Conservation (phyloP, 2,113 vertebrate genomes). For the Phasianus colchicus region DNA sequence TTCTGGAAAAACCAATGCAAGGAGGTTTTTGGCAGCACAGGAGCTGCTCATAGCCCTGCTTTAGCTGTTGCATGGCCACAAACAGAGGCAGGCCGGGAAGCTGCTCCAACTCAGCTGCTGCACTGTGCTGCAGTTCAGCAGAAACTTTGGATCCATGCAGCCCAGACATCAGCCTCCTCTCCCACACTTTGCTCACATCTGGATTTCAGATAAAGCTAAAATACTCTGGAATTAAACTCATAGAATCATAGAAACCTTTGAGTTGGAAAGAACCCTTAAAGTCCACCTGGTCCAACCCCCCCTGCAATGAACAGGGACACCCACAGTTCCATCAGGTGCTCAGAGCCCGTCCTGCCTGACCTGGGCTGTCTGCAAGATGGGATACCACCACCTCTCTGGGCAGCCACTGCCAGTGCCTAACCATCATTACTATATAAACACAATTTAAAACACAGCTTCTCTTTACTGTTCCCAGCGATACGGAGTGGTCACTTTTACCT, state of each 20-base stretch:
- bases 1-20: constrained; percentile 13
- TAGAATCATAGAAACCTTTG: too few relatives aligned
- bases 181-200: not conserved
- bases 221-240: not conserved
- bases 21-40: constrained; percentile 19
- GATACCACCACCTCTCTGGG: too few relatives aligned
- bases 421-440: too few relatives aligned
- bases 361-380: too few relatives aligned
- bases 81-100: not conserved
- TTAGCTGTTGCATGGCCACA: not conserved
- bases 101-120: not conserved
- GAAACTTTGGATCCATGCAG: not conserved
- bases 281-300: too few relatives aligned
- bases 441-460: not conserved
- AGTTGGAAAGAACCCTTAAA: too few relatives aligned
- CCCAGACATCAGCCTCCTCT: not conserved
- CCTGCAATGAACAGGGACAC: too few relatives aligned
- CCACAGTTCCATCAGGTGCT: too few relatives aligned
- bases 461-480: not conserved
- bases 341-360: too few relatives aligned
- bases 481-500: rapidly evolving
- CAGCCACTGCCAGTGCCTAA: too few relatives aligned
- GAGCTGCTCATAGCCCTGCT: constrained; percentile 1
- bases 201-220: not conserved
- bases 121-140: not conserved